These are phyloP conservation scores for Blastomussa wellsi DNA, from an alignment of 92 coral and sea anemone genomes.

Conservation along the genomic window DNA sequence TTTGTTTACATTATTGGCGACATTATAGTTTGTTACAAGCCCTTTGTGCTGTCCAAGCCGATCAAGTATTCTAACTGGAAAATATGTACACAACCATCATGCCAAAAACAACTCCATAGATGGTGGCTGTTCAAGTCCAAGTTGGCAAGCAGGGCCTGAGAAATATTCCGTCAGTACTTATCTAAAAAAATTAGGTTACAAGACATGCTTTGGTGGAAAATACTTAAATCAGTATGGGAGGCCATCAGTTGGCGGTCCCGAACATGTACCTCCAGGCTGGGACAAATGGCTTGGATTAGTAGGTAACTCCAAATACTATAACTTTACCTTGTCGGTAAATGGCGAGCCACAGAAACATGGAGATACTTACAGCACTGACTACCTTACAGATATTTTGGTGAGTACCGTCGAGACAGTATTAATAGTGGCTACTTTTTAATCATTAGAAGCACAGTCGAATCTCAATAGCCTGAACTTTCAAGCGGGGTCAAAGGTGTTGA, in stretches of 20 bases:
- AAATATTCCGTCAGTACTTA: slow-evolving; percentile 68
- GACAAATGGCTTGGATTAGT: slow-evolving; percentile 82
- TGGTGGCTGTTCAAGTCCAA: slow-evolving; percentile 74
- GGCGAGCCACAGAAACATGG: slow-evolving; percentile 79
- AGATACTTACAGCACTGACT: slow-evolving; percentile 59
- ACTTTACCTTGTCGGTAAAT: slow-evolving; percentile 78
- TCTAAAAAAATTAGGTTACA: slow-evolving; percentile 59
- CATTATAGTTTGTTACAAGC: slow-evolving; percentile 79
- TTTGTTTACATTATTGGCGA: background rate
- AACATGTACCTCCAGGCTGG: slow-evolving; percentile 91
- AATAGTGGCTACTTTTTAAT: too few species aligned
- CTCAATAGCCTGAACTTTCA: too few species aligned
- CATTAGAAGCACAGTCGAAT: too few species aligned
- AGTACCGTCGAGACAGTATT: slow-evolving; percentile 8
- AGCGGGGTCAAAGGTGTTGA: too few species aligned
- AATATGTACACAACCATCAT: slow-evolving; percentile 75
- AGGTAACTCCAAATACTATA: slow-evolving; percentile 81
- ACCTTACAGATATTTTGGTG: slow-evolving; percentile 79
- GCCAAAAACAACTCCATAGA: slow-evolving; percentile 72
- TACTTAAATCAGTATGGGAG: slow-evolving; percentile 79
- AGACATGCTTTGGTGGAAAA: slow-evolving; percentile 80
- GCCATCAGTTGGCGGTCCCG: slow-evolving; percentile 65
- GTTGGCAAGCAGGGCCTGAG: slow-evolving; percentile 85
- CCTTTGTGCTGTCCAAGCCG: slow-evolving; percentile 91
- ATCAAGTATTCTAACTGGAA: slow-evolving; percentile 81